Evolutionary conservation across 2,888 invertebrate genomes (phyloP).

Genomic region (Falcaria lacertinaria): DNA sequence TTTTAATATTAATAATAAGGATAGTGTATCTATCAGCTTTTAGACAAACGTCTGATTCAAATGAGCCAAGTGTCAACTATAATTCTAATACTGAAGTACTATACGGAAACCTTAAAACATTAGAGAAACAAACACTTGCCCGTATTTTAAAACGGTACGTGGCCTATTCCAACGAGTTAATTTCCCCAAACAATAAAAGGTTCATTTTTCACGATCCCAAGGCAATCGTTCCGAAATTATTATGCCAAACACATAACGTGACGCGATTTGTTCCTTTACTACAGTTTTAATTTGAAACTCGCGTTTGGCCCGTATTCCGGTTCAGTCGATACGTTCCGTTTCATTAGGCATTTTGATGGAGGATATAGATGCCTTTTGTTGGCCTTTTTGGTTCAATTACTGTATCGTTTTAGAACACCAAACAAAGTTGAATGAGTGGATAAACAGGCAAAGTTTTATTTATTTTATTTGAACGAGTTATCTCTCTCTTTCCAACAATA

Average conservation of each 20-base stretch:
- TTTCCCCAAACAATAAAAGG: constrained; percentile 29
- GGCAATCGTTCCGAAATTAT: constrained; percentile 34
- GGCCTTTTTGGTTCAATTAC: neutral
- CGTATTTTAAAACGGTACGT: too few relatives aligned
- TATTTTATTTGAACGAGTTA: too few relatives aligned
- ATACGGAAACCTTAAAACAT: too few relatives aligned
- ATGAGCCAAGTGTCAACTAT: too few relatives aligned
- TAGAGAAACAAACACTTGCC: too few relatives aligned
- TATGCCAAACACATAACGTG: constrained; percentile 37
- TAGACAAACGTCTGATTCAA: too few relatives aligned
- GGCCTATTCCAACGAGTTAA: constrained; percentile 32
- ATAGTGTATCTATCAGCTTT: too few relatives aligned
- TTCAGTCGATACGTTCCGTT: constrained; percentile 19
- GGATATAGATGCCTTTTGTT: constrained; percentile 19
- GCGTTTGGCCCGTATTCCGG: constrained; percentile 11
- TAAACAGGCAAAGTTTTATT: too few relatives aligned
- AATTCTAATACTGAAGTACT: too few relatives aligned
- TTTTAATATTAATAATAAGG: too few relatives aligned
- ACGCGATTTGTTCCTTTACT: constrained; percentile 33
- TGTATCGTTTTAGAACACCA: neutral
- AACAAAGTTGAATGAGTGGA: too few relatives aligned
- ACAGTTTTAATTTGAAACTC: constrained; percentile 21
- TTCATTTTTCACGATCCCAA: constrained; percentile 30
- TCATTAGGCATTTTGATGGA: constrained; percentile 20
- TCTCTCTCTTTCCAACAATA: too few relatives aligned